Evolutionary conservation across 2,113 vertebrate species (phyloP), one percentile per base, ranked within the genome.

Genomic region (Hepsetus odoe): DNA sequence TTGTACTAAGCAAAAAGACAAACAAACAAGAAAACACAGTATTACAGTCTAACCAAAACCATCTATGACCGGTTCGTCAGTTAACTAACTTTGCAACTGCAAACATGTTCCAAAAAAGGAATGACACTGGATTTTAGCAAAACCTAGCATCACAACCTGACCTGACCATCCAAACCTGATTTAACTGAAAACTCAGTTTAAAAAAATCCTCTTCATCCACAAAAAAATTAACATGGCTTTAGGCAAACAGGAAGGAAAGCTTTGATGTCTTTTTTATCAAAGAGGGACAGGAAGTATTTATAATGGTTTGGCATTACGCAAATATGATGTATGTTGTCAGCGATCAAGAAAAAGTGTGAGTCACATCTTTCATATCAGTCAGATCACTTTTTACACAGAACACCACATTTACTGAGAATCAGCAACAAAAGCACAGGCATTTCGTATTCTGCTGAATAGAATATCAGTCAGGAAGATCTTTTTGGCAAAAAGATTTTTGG

Each of bases 241-340:
- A 44, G 38, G 69, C 46, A 56, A 18, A 26, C 46, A 75, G 46
- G 35, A 78, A 24, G 69, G 40, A 78, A 55, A 35, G 42, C 35
- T 42, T 72, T 44, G 26, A 67, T 44, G 32, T 22, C 12, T 58
- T 67, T 76, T 77, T 83, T 46, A 80, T 65, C 0, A 20, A 81
- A 65, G 68, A 16, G 14, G 73, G 69, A 82, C 86, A 88, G 90
- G 83, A 90, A 90, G 85, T 65, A 76, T 81, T 82, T 71, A 71
- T 65, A 75, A 53, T 79, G 9, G 76, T 46, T 64, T 24, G 30
- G 66, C 85, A 70, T 82, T 85, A 86, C 77, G 68, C 72, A 88
- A 88, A 91, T 79, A 72, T 81, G 83, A 89, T 85, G 81, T 71
- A 72, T 64, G 68, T 85, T 81, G 68, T 30, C 13, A 18, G 38